Evolutionary conservation across 2,113 vertebrate genomes (phyloP), one percentile per base, ranked within the genome.

Genomic region (Syrmaticus mikado): DNA sequence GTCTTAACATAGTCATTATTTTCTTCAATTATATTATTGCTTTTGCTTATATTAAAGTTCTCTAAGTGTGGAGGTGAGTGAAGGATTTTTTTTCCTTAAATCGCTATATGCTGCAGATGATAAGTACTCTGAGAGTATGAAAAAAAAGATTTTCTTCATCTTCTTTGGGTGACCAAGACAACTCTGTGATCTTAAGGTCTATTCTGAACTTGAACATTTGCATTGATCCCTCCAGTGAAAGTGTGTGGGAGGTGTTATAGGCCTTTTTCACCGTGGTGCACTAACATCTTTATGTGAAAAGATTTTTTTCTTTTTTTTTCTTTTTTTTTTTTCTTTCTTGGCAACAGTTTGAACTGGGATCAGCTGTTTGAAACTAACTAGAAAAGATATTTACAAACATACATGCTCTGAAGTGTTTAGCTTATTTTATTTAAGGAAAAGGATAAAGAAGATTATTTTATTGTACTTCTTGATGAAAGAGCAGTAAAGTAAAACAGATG

Each of bases 371-470:
- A 67, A 90, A 46, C 38, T 43, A 73, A 70, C 57, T 79, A 52
- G 75, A 82, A 84, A 81, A 86, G 34, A 93, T 6, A 2, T 43
- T 80, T 7, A 1, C 40, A 76, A 0, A 0, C 30, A 77, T 30
- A 27, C n/a, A 1, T 91, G 41, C 46, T 92, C 61, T 87, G 74
- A 82, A 1, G 22, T 81, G 64, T 43, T 90, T 45, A 20, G 40
- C 80, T 20, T 82, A 82, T 73, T 67, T 34, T 68, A 90, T 94
- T 93, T 83, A 81, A 93, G 60, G 85, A 73, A 90, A 92, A 94
- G 72, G 93, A 85, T 92, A 66, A 80, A 85, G 64, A 67, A 90
- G 90, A 92, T 96, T 91, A 78, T 91, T 92, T 61, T 46, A 48
- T 90, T 82, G 45, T 65, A 85, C 85, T 94, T 90, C 77, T 41